These are phyloP conservation scores for Dryobota labecula DNA, from an alignment of 2,888 invertebrate genomes.

Conservation along the genomic window DNA sequence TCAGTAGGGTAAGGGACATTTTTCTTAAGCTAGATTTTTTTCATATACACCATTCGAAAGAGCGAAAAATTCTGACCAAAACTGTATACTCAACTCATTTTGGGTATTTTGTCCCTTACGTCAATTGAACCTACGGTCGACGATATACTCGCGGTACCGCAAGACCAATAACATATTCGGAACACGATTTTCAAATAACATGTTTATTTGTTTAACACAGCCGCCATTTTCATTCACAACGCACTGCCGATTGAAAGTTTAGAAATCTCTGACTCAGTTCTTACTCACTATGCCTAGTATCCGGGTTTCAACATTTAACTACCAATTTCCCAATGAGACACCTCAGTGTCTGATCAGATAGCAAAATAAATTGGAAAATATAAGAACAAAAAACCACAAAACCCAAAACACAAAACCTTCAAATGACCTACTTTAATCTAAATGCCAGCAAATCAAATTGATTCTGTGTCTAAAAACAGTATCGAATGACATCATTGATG, in stretches of 20 bases:
- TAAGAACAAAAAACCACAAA: slow-evolving; percentile 32
- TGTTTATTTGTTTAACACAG: slow-evolving; percentile 61
- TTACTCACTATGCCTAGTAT: slow-evolving; percentile 37
- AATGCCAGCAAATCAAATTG: slow-evolving; percentile 55
- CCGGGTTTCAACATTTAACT: slow-evolving; percentile 48
- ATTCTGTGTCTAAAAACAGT: slow-evolving; percentile 60
- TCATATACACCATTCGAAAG: too few relatives aligned
- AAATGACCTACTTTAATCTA: slow-evolving; percentile 49
- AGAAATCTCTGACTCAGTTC: slow-evolving; percentile 62
- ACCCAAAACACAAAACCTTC: slow-evolving; percentile 46
- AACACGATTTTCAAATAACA: slow-evolving; percentile 74
- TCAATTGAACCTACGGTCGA: too few relatives aligned
- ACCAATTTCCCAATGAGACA: slow-evolving; percentile 30
- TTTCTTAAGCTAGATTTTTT: too few relatives aligned
- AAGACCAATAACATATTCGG: slow-evolving; percentile 63
- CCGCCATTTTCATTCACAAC: slow-evolving; percentile 62
- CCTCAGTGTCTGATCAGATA: slow-evolving; percentile 8
- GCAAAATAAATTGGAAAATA: slow-evolving; percentile 26
- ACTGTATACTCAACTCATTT: too few relatives aligned
- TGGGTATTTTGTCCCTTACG: too few relatives aligned
- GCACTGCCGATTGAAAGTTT: slow-evolving; percentile 62
- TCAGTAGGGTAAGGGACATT: too few relatives aligned
- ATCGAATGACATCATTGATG: slow-evolving; percentile 64
- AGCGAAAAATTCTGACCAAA: too few relatives aligned
- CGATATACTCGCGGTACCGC: slow-evolving; percentile 57